Base-by-base conservation (phyloP, 2,797 vertebrate genomes). In the Natrix natrix region DNA sequence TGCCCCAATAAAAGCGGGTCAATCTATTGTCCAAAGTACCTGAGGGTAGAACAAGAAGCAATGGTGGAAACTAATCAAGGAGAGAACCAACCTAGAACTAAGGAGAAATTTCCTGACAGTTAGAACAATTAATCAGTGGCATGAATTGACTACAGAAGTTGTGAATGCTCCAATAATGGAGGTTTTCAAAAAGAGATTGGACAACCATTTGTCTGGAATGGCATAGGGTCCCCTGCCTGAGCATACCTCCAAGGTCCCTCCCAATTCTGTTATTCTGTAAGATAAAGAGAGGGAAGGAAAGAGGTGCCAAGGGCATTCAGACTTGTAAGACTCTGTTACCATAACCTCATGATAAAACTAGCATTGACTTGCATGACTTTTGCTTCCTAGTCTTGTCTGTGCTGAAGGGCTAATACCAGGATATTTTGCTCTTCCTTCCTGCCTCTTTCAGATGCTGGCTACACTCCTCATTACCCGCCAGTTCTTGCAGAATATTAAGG, bases 381-480 rank as follows among this genome's bases (percentile, higher is more conserved):
- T 12, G 20, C 22, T 83, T 48, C 43, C 43, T 83, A 24, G 78
- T 48, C 78, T 83, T 48, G 4, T 24, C 78, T 83, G 43, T 24
- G 20, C 43, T 11, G 20, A 83, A 83, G 78, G 78, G 37, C 37
- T 83, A 48, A 24, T 12, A 48, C 43, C 20, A 2, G 78, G 78
- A 22, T 57, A n/a, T n/a, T 32, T 57, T n/a, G 32, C 5, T n/a
- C 13, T 57, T 55, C 86, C 86, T 0, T 55, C 52, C 86, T n/a
- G 48, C 52, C 28, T 48, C 26, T 52, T 93, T 78, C 96, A 99
- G 99, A 99, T 99, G 99, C 97, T 99, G 97, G 99, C 99, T 96
- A 99, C 99, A 37, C 98, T 99, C 95, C 98, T 99, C 96, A 98
- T 99, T 97, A 99, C 99, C 28, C 98, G 99, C 32, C 99, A 99